phyloP scores from a whole-genome alignment of 2,113 vertebrate species.

The Platichthys stellatus region DNA sequence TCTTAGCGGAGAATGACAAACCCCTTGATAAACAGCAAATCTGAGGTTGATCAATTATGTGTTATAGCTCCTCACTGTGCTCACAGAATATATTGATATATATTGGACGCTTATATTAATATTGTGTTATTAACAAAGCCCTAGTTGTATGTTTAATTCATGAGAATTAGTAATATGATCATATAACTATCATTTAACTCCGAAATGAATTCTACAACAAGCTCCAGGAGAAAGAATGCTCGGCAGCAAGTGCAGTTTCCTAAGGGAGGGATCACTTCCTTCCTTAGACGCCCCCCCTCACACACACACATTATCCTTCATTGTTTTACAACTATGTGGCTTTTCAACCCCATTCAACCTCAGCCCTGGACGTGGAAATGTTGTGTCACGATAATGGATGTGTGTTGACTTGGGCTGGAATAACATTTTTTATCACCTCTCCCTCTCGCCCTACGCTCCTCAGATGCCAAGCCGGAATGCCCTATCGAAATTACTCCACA shows the following conservation, averaged over 20 bases:
- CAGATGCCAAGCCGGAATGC: slow-evolving; percentile 59
- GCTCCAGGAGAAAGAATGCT: slow-evolving; percentile 34
- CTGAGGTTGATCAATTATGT: no score
- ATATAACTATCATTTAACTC: not conserved
- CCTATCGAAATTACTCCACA: slow-evolving; percentile 48
- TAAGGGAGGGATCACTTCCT: slow-evolving; percentile 57
- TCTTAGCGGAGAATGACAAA: no score
- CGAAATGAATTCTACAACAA: not conserved
- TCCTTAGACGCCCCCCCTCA: slow-evolving; percentile 42
- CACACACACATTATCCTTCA: slow-evolving; percentile 4
- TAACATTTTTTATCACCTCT: not conserved
- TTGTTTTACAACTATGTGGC: slow-evolving; percentile 15
- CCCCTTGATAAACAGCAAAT: no score
- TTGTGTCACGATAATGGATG: slow-evolving; percentile 8
- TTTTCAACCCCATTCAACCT: not conserved
- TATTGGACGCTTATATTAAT: no score
- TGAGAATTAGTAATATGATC: not conserved
- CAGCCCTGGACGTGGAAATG: not conserved
- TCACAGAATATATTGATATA: no score
- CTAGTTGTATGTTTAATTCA: not conserved
- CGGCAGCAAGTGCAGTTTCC: slow-evolving; percentile 35
- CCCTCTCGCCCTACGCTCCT: not conserved
- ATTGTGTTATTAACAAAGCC: no score
- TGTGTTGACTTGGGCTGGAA: slow-evolving; percentile 1
- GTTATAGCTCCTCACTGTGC: no score